Evolutionary conservation across 2,113 vertebrate genomes (phyloP).

Genomic region (Montifringilla adamsi): DNA sequence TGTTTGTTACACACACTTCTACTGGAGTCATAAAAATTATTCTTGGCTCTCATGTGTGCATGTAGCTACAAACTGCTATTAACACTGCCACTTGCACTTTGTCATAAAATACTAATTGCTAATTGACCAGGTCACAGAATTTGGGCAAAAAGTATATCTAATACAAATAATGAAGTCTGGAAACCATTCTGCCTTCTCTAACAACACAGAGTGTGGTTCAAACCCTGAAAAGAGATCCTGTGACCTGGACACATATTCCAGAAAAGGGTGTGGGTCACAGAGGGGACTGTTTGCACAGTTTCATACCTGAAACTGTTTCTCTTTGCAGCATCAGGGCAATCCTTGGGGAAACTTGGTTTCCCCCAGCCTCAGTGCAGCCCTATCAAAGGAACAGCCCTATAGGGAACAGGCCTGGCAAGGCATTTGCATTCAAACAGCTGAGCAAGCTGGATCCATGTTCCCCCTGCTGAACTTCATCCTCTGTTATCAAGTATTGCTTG

Average conservation of each 20-base stretch:
- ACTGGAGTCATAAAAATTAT: slow-evolving; percentile 71
- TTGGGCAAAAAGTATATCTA: slow-evolving; percentile 52
- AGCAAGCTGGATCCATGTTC: not conserved
- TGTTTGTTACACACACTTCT: slow-evolving; percentile 69
- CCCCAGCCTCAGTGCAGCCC: not conserved
- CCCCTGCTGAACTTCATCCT: not conserved
- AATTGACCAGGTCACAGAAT: slow-evolving; percentile 75
- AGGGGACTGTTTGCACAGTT: not conserved
- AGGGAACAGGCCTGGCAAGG: not conserved
- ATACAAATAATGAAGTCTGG: slow-evolving; percentile 36
- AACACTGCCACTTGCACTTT: slow-evolving; percentile 63
- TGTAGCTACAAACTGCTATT: slow-evolving; percentile 67
- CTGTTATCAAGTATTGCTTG: not conserved
- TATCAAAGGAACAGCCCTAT: not conserved
- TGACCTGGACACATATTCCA: not conserved
- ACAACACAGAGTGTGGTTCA: accelerated
- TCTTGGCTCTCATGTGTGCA: slow-evolving; percentile 53
- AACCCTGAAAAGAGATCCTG: not conserved
- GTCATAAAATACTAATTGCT: slow-evolving; percentile 83
- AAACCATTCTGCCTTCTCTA: not conserved
- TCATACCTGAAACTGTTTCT: not conserved
- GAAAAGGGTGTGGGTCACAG: not conserved
- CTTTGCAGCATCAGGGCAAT: not conserved
- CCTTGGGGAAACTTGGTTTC: not conserved
- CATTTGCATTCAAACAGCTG: not conserved